Evolutionary conservation across 2,888 invertebrate genomes (phyloP).

Genomic region (Pseudoips prasinana): DNA sequence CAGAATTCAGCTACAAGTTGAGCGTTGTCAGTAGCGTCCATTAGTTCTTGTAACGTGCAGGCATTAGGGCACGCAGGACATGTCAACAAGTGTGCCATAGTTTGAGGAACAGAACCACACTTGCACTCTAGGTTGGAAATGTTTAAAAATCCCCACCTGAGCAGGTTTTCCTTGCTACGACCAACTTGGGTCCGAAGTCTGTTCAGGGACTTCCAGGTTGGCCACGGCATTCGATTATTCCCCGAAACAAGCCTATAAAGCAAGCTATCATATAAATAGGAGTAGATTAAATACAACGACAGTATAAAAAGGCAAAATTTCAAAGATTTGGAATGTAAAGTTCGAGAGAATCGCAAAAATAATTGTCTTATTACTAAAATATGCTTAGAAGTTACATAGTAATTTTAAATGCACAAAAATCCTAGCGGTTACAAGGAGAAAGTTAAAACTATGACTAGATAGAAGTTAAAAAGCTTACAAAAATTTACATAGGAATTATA

Average conservation of each 20-base stretch:
- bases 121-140: too few relatives aligned
- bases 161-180: too few relatives aligned
- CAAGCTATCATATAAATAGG: constrained; percentile 24
- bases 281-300: constrained; percentile 25
- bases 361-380: constrained; percentile 31
- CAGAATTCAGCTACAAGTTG: too few relatives aligned
- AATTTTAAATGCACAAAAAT: constrained; percentile 33
- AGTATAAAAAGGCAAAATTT: constrained; percentile 32
- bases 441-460: constrained; percentile 39
- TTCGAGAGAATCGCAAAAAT: constrained; percentile 44
- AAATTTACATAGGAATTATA: constrained; percentile 10
- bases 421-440: constrained; percentile 30
- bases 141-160: too few relatives aligned
- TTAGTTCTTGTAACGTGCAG: too few relatives aligned
- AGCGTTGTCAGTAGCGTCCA: too few relatives aligned
- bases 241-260: constrained; percentile 17
- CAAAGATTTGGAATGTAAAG: constrained; percentile 41
- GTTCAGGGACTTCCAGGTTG: too few relatives aligned
- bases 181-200: too few relatives aligned
- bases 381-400: constrained; percentile 29
- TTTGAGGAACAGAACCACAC: too few relatives aligned
- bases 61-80: too few relatives aligned
- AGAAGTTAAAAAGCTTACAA: constrained; percentile 34
- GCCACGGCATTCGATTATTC: too few relatives aligned
- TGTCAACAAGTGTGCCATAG: too few relatives aligned